Evolutionary conservation across 2,888 invertebrate species (phyloP), one percentile per base, ranked within the genome.

Genomic region (Choreutis nemorana): DNA sequence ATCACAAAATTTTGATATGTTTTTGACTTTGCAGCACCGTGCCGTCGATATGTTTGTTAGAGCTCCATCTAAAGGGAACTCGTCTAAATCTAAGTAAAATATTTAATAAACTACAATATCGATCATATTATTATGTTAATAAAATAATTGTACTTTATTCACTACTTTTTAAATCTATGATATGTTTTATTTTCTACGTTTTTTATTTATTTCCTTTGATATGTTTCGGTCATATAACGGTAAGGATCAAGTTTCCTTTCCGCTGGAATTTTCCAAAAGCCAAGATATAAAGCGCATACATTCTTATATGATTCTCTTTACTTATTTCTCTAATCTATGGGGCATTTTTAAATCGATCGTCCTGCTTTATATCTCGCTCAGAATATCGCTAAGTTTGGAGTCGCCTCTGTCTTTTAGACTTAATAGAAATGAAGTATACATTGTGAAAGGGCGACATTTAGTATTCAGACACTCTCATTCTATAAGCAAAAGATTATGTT

Each of bases 221-320:
- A n/a, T n/a, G n/a, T n/a, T n/a, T n/a, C n/a, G n/a, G n/a, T n/a
- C n/a, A n/a, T n/a, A 65, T 46, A 62, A 60, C 64, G 71, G 72
- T 72, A 75, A 73, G 71, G 70, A 10, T 65, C 57, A 58, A 55
- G 75, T 70, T 71, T 72, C 75, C 73, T 72, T 68, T 62, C 66
- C n/a, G n/a, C 65, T 68, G 78, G 75, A 68, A 66, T 63, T 59
- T 58, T 56, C 62, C 61, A 63, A 67, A 66, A 73, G 75, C 73
- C 75, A 67, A 75, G 73, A 77, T 71, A 75, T 75, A 75, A 77
- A 78, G 78, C 77, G 77, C 59, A 66, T 70, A 60, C 72, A 72
- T 77, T 77, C 75, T 73, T 67, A 68, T 53, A 61, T 58, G 58
- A 61, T 63, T 64, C 58, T 60, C n/a, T n/a, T n/a, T 63, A 57